phyloP scores from a whole-genome alignment of 2,888 invertebrate species.

The Coelopa pilipes region DNA sequence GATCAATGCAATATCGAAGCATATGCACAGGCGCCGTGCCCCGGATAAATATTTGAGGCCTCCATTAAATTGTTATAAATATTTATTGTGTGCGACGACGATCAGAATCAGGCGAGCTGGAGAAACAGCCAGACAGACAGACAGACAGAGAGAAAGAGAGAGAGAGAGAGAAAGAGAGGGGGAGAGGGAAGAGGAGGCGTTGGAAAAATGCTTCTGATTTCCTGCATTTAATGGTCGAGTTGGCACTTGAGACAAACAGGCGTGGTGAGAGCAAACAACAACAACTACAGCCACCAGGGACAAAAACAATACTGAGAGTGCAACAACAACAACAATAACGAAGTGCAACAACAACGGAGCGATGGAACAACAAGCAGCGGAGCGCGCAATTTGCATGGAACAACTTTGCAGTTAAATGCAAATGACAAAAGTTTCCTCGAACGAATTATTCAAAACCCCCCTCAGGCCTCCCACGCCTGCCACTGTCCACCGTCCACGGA shows the following conservation, averaged over 20 bases:
- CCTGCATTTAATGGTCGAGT: slow-evolving; percentile 29
- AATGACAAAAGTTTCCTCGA: slow-evolving; percentile 16
- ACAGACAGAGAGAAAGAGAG: background rate
- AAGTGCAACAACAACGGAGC: background rate
- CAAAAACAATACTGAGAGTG: background rate
- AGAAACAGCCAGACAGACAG: too few species aligned
- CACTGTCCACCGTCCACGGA: background rate
- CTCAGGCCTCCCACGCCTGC: too few species aligned
- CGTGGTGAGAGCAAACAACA: slow-evolving; percentile 3
- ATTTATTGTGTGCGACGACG: slow-evolving; percentile 11
- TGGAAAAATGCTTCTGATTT: slow-evolving; percentile 20
- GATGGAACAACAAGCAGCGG: background rate
- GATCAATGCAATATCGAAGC: slow-evolving; percentile 26
- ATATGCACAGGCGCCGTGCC: slow-evolving; percentile 27
- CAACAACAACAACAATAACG: background rate
- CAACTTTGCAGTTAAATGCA: slow-evolving; percentile 20
- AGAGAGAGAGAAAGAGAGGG: background rate
- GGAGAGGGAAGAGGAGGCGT: background rate
- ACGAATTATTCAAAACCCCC: slow-evolving; percentile 10
- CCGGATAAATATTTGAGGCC: background rate
- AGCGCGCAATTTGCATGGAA: slow-evolving; percentile 19
- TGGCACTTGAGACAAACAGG: slow-evolving; percentile 31
- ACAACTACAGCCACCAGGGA: background rate
- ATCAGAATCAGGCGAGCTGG: too few species aligned
- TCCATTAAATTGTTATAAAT: slow-evolving; percentile 19